Base-by-base conservation (phyloP, 2,113 vertebrate species). In the Myrmecobius fasciatus region DNA sequence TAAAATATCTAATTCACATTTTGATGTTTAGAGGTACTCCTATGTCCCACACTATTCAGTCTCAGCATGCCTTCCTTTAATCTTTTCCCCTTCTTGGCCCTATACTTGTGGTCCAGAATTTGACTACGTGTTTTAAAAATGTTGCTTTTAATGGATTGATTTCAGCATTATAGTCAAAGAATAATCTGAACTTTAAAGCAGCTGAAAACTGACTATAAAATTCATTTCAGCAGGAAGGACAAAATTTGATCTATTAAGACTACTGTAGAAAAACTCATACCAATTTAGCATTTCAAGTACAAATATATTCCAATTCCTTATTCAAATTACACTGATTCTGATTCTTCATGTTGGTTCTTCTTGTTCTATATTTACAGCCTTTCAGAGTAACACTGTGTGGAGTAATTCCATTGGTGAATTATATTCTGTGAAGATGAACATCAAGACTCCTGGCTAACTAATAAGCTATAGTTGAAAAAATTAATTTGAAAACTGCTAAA, bases 331-430 rank as follows among this genome's bases (percentile, higher is more conserved):
- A 20, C 1, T 43, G 31, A 56, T 94, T 92, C 89, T 83, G 49
- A 48, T 52, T 51, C 31, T 89, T 90, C 51, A n/a, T 53, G 25
- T 91, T 52, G 52, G 56, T 92, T 92, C 53, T 56, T 3, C 90
- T 93, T 67, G 2, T 52, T 49, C 48, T n/a, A 28, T 90, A 31
- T 36, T 92, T 90, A 36, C 49, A 93, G 91, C 51, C 89, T 94
- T 36, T 89, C 8, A 28, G 24, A 90, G 67, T 94, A 93, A 93
- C 67, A 49, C 2, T 89, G 36, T 95, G 46, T 95, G 91, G 91
- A 93, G 8, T 92, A 94, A 92, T 95, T 93, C 60, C 20, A 90
- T n/a, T 92, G 46, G 0, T 92, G 52, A 97, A 89, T 93, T 49
- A 20, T n/a, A 8, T 12, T 46, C 95, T 94, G 91, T 92, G 92